Conservation (phyloP, 2,888 invertebrate species). For the Oligia fasciuncula region DNA sequence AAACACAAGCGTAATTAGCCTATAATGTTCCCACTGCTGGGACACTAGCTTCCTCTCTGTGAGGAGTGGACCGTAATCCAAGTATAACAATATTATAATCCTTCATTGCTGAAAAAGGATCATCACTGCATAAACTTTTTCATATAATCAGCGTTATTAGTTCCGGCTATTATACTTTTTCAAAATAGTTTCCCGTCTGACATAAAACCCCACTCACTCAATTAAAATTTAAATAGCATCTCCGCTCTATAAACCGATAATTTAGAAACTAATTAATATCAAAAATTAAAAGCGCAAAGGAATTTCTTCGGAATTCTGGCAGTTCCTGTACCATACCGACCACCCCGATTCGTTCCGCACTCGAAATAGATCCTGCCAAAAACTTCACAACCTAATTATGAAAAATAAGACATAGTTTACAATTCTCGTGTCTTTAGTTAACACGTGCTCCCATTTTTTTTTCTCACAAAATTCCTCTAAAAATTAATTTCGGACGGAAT, state of each 20-base stretch:
- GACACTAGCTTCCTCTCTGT: too few relatives aligned
- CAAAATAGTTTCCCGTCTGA: neutral
- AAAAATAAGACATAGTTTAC: conserved; percentile 88
- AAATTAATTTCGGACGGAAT: conserved; percentile 86
- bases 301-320: conserved; percentile 55
- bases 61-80: too few relatives aligned
- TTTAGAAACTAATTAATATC: conserved; percentile 43
- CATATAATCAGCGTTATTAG: neutral
- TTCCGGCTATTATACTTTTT: neutral
- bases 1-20: too few relatives aligned
- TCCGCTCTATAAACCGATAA: neutral
- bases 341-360: conserved; percentile 77
- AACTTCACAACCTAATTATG: conserved; percentile 88
- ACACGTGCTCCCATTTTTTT: conserved; percentile 84
- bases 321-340: conserved; percentile 72
- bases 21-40: too few relatives aligned
- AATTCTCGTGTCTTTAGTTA: conserved; percentile 83
- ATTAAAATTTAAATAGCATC: neutral
- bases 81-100: neutral
- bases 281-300: conserved; percentile 34
- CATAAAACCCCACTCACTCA: neutral
- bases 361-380: conserved; percentile 72
- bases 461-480: conserved; percentile 81
- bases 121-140: neutral
- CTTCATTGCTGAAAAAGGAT: neutral